Evolutionary conservation across 30 jellyfish, hydroid and myxozoan genomes (phyloP), one percentile per base, ranked within the genome.

Genomic region (Mastigias papua): DNA sequence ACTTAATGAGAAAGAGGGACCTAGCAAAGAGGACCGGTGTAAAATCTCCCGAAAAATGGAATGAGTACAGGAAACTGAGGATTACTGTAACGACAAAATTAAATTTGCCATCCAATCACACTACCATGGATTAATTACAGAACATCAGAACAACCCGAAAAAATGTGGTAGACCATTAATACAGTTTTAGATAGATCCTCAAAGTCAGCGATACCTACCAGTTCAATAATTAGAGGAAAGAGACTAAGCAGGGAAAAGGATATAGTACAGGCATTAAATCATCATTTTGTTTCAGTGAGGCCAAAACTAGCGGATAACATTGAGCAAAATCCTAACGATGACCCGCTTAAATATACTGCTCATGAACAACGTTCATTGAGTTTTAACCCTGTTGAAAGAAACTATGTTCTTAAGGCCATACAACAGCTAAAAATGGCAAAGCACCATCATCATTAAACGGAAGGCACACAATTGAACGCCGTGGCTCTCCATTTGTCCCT

Each of bases 21-120:
- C 13, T 42, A 42, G 54, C 54, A 42, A 42, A 42, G 13, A 42
- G 54, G 54, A 4, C 54, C 13, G 54, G 13, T 15, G 54, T 42
- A 42, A 42, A 0, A 60, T 60, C 72, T 19, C 72, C n/a, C 17
- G 72, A 60, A 60, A 60, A 26, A 60, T 60, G 72, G 72, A 60
- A 19, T 26, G 33, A 10, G 33, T 60, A 60, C n/a, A 60, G 17
- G 72, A 10, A 60, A 22, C 72, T 60, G 8, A 4, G n/a, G 29
- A 60, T 5, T 60, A 19, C 29, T 22, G 72, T 60, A 26, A 60
- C 65, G 65, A 49, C 6, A 60, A 60, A 60, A 60, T 60, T 5
- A 22, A 26, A 60, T 22, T 21, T 21, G n/a, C 72, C 7, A 19
- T 60, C 7, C 72, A 60, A 60, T 60, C 72, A 60, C n/a, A 60